Percentiles rank a stretch among this genome's conserved stretches.
phyloP scores from a whole-genome alignment of 2,888 invertebrate genomes.

The Tetragonisca angustula region DNA sequence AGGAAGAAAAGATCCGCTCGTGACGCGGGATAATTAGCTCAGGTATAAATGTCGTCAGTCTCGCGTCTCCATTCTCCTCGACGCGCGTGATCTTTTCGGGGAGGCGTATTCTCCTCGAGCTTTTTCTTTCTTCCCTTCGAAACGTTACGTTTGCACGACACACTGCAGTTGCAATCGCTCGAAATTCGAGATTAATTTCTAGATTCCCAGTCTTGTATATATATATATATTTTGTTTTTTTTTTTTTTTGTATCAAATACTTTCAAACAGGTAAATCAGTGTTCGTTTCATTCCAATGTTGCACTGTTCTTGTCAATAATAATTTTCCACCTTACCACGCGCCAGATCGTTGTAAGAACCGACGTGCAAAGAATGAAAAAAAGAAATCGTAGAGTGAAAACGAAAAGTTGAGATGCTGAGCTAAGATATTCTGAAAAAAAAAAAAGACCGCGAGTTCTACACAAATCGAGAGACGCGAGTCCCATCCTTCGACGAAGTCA shows the following conservation, averaged over 20 bases:
- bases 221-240: too few species aligned
- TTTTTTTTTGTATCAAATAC: too few species aligned
- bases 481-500: background rate
- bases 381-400: background rate
- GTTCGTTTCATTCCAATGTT: too few species aligned
- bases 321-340: too few species aligned
- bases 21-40: slow-evolving; percentile 61
- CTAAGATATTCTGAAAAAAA: too few species aligned
- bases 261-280: too few species aligned
- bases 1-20: slow-evolving; percentile 55
- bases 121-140: background rate
- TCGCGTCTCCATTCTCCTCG: background rate
- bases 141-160: background rate
- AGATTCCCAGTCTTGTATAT: too few species aligned
- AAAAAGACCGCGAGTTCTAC: background rate
- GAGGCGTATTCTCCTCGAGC: background rate
- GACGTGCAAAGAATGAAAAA: too few species aligned
- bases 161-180: too few species aligned
- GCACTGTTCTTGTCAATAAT: too few species aligned
- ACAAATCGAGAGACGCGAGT: slow-evolving; percentile 1
- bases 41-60: slow-evolving; percentile 58
- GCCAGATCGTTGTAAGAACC: too few species aligned
- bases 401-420: background rate
- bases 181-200: too few species aligned
- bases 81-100: slow-evolving; percentile 43